Conservation (phyloP, 2,113 vertebrate species). For the Myanophis thanlyinensis region DNA sequence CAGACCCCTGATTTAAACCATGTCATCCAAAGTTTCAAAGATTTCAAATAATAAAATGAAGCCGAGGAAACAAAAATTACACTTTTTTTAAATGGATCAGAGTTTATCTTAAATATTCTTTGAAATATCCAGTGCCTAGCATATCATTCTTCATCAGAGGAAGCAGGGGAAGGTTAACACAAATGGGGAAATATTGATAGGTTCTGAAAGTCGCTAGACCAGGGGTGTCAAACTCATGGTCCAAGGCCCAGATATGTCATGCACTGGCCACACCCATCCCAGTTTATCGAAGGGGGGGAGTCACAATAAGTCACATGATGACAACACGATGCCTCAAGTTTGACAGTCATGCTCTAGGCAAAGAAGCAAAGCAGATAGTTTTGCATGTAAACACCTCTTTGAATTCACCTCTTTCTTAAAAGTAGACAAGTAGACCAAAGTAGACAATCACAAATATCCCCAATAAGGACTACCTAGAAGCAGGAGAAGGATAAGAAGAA, state of each 20-base stretch:
- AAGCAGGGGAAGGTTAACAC: not conserved
- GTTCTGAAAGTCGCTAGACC: not conserved
- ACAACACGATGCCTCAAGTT: too few species aligned
- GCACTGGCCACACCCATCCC: too few species aligned
- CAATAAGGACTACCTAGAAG: not conserved
- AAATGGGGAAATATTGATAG: not conserved
- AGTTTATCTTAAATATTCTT: not conserved
- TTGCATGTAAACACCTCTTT: not conserved
- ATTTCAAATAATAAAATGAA: not conserved
- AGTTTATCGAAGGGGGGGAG: too few species aligned
- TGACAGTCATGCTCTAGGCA: too few species aligned
- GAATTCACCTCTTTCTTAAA: not conserved
- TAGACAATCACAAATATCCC: not conserved
- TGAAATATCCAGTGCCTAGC: not conserved
- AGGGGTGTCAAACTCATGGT: too few species aligned
- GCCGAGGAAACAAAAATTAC: not conserved
- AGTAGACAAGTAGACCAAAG: not conserved
- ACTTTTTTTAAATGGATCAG: not conserved
- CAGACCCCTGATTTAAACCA: not conserved
- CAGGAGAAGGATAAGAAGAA: not conserved
- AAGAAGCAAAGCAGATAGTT: not conserved
- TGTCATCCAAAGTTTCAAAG: not conserved
- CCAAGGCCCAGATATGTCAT: too few species aligned
- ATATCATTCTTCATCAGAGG: not conserved
- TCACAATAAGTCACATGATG: too few species aligned